Conservation (phyloP, 2,888 invertebrate species). For the Steinernema carpocapsae region DNA sequence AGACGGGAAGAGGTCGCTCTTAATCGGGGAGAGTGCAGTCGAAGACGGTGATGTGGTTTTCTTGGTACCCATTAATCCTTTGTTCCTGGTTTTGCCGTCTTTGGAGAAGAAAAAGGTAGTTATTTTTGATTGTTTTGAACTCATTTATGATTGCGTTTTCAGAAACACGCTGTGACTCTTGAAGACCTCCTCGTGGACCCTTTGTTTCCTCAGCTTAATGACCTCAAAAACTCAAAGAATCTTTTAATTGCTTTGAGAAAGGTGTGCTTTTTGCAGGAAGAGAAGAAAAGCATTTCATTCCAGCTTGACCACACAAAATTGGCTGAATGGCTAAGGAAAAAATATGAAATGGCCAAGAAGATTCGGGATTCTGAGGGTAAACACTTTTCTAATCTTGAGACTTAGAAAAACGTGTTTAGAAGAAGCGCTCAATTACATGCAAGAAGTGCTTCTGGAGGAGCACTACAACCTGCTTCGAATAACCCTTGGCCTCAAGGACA, state of each 20-base stretch:
- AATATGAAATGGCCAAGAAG: neutral
- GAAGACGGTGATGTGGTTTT: neutral
- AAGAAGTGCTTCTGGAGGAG: neutral
- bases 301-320: neutral
- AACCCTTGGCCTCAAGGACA: neutral
- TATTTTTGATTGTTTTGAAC: neutral
- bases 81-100: neutral
- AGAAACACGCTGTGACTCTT: neutral
- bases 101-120: neutral
- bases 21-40: neutral
- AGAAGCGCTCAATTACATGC: neutral
- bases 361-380: neutral
- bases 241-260: neutral
- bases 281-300: neutral
- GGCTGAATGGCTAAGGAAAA: neutral
- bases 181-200: neutral
- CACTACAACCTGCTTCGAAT: neutral
- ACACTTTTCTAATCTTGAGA: neutral
- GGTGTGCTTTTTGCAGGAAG: neutral
- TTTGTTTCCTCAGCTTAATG: neutral
- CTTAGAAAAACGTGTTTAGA: too few species aligned
- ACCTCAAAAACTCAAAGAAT: neutral
- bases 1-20: neutral
- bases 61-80: neutral
- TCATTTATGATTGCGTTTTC: neutral